Base-by-base conservation (phyloP, 2,888 invertebrate genomes). In the Tachina grossa region DNA sequence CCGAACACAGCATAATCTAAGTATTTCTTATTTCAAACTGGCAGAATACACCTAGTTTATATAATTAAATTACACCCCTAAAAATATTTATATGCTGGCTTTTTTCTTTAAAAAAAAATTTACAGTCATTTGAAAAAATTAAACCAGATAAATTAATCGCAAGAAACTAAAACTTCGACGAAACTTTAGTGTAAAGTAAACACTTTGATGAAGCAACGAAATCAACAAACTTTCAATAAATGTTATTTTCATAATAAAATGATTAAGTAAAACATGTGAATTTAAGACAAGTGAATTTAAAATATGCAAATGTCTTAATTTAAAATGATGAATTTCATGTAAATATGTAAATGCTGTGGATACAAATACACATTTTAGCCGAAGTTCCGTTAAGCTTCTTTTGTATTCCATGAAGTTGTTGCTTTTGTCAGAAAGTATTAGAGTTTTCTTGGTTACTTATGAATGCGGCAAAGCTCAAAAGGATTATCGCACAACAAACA, bases 401-500 rank as follows among this genome's bases (percentile, higher is more conserved):
- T 75, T 77, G 55, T 47, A 78, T 71, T 71, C 57, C 39, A 22
- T 59, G 49, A 49, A 66, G 49, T 19, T 51, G 65, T 77, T 72
- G 31, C 59, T 65, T 51, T 41, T 65, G 69, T 49, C 55, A 65
- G 45, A 77, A 77, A 66, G 77, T 45, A 66, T 82, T 77, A 77
- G 43, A 76, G 57, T 72, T 75, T 83, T 51, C 65, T 53, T 78
- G 74, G 63, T 75, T 75, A 63, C 78, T 82, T 86, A 66, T 79
- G 88, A 89, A 89, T 90, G 90, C 91, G 90, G 90, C 90, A 90
- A 89, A 90, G 88, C 88, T 89, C 89, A 90, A 90, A 90, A 89
- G 90, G 91, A 90, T 90, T 90, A 90, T 88, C 87, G 86, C 88
- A 31, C 31, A 87, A 51, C 43, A 84, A 83, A 82, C 74, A 85